A percentile compares a stretch with the other conserved stretches of the same genome.
Evolutionary conservation across 2,888 invertebrate species (phyloP).

Genomic region (Diarsia dahlii): DNA sequence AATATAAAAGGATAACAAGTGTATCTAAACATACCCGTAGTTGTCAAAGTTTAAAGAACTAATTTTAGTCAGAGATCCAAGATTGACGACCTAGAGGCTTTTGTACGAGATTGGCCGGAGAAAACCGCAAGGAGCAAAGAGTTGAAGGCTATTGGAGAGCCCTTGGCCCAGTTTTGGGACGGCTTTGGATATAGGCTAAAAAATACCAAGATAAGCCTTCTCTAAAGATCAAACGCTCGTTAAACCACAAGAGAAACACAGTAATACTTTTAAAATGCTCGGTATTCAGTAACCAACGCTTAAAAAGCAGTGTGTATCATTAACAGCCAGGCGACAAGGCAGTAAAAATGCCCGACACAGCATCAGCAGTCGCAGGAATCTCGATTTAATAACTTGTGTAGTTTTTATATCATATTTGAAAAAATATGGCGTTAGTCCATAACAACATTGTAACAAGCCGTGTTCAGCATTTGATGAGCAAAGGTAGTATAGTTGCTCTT

Average conservation of each 20-base stretch:
- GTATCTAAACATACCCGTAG: neutral
- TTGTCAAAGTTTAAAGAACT: neutral
- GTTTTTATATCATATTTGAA: slow-evolving; percentile 18
- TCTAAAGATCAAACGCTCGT: neutral
- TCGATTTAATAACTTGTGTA: slow-evolving; percentile 72
- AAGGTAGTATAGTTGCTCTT: neutral
- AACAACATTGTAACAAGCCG: slow-evolving; percentile 47
- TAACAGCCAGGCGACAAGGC: slow-evolving; percentile 74
- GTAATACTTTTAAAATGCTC: neutral
- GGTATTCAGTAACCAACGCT: neutral
- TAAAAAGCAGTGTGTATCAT: slow-evolving; percentile 55
- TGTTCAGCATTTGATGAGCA: neutral
- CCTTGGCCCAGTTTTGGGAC: no score
- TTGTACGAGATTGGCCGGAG: no score
- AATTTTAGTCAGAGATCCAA: no score
- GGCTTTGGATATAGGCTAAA: no score
- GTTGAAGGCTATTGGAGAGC: no score
- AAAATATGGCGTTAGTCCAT: slow-evolving; percentile 50
- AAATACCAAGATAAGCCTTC: no score
- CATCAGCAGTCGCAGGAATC: slow-evolving; percentile 65
- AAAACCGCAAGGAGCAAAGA: no score
- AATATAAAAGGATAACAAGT: no score
- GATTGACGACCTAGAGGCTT: no score
- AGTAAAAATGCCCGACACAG: slow-evolving; percentile 71
- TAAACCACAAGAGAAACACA: neutral